These are phyloP conservation scores for Urocyon cinereoargenteus DNA, from an alignment of 2,797 vertebrate species.

Conservation along the genomic window DNA sequence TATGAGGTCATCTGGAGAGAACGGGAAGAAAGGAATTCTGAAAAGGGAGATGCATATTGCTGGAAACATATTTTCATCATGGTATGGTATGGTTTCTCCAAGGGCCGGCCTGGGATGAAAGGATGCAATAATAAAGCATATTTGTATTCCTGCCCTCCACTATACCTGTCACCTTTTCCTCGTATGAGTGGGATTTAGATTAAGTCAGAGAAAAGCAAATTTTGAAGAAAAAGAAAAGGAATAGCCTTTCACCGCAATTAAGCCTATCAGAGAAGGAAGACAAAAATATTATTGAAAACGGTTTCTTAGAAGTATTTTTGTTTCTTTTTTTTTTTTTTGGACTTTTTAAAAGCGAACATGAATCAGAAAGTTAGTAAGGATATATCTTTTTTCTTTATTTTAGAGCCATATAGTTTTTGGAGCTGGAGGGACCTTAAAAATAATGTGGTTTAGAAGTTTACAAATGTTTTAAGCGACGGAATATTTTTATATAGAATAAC, in stretches of 20 bases:
- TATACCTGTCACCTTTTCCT: neutral
- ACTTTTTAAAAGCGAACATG: neutral
- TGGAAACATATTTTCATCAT: neutral
- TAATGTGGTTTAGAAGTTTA: constrained; percentile 7
- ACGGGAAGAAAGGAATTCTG: neutral
- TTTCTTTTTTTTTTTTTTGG: neutral
- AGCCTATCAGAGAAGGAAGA: neutral
- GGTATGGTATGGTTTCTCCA: neutral
- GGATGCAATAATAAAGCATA: neutral
- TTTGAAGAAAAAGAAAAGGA: neutral
- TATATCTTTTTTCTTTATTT: constrained; percentile 35
- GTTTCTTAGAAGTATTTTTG: constrained; percentile 16
- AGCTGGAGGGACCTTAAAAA: neutral
- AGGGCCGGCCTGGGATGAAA: neutral
- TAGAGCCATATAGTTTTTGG: neutral
- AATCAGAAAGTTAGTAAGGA: neutral
- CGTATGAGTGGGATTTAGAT: neutral
- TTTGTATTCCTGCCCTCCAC: neutral
- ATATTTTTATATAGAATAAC: constrained; percentile 62
- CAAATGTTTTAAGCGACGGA: constrained; percentile 15
- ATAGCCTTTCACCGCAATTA: neutral
- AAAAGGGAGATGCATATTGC: neutral
- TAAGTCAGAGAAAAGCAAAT: constrained; percentile 3
- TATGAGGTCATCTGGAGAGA: neutral
- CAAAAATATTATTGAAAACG: neutral